phyloP scores from a whole-genome alignment of 2,888 invertebrate species.

The Brachypterus glaber region DNA sequence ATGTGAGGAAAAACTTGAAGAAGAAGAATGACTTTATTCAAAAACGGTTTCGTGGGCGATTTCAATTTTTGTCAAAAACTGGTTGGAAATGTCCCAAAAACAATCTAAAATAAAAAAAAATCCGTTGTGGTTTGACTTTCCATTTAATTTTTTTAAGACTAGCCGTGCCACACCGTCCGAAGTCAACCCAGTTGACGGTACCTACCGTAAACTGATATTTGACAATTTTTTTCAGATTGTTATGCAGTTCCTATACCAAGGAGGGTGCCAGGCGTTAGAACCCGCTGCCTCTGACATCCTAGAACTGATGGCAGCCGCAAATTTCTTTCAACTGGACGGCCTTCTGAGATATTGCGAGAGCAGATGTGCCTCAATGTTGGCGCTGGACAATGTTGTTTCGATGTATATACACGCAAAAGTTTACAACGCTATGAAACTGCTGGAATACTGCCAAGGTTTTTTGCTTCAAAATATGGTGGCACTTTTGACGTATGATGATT shows the following conservation, averaged over 20 bases:
- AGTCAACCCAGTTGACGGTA: no score
- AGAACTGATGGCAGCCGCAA: slow-evolving; percentile 83
- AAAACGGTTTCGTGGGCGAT: no score
- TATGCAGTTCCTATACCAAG: slow-evolving; percentile 88
- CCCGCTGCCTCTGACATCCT: slow-evolving; percentile 73
- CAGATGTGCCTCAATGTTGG: slow-evolving; percentile 72
- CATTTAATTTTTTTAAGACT: no score
- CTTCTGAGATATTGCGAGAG: slow-evolving; percentile 78
- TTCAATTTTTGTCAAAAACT: no score
- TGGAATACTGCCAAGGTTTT: slow-evolving; percentile 87
- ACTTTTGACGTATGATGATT: slow-evolving; percentile 82
- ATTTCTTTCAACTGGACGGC: slow-evolving; percentile 83
- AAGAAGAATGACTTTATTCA: no score
- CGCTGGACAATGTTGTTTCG: slow-evolving; percentile 80
- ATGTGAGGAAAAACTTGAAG: no score
- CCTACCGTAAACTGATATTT: slow-evolving; percentile 11
- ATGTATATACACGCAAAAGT: slow-evolving; percentile 93
- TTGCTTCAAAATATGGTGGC: slow-evolving; percentile 90
- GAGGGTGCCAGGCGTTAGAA: slow-evolving; percentile 70
- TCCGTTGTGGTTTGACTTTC: no score
- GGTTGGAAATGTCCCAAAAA: no score
- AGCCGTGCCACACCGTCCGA: no score
- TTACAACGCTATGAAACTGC: slow-evolving; percentile 74
- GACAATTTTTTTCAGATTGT: slow-evolving; percentile 54
- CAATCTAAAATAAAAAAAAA: no score